Evolutionary conservation across 2,113 vertebrate species (phyloP).

Genomic region (Perca fluviatilis): DNA sequence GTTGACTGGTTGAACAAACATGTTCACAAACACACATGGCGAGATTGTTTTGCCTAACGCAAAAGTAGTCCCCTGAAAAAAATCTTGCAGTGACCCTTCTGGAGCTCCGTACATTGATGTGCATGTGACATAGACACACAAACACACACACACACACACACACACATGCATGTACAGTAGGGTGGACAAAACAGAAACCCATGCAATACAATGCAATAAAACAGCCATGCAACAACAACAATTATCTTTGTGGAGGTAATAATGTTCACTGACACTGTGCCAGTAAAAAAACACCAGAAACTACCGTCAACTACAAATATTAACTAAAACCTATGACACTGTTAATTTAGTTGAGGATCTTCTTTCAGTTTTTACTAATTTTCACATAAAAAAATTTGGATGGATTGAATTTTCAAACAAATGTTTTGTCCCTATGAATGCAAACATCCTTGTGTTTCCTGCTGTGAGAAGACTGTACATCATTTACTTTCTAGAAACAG

Average conservation of each 20-base stretch:
- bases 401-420: neutral
- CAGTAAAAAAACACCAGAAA: neutral
- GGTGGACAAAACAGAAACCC: neutral
- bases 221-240: neutral
- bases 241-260: neutral
- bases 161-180: neutral
- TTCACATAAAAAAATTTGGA: neutral
- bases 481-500: neutral
- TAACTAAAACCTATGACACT: neutral
- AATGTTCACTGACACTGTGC: neutral
- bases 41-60: too few relatives aligned
- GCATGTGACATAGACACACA: slow-evolving; percentile 25
- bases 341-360: neutral
- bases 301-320: neutral
- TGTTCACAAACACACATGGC: neutral
- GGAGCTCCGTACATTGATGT: slow-evolving; percentile 8
- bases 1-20: slow-evolving; percentile 23
- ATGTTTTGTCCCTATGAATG: neutral
- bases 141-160: neutral
- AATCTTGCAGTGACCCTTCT: too few relatives aligned
- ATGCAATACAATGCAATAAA: neutral
- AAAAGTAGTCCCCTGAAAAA: too few relatives aligned
- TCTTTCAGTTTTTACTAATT: neutral
- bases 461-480: neutral
- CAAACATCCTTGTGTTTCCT: too few relatives aligned